Evolutionary conservation across 2,113 vertebrate species (phyloP).

Genomic region (Zosterops borbonicus): DNA sequence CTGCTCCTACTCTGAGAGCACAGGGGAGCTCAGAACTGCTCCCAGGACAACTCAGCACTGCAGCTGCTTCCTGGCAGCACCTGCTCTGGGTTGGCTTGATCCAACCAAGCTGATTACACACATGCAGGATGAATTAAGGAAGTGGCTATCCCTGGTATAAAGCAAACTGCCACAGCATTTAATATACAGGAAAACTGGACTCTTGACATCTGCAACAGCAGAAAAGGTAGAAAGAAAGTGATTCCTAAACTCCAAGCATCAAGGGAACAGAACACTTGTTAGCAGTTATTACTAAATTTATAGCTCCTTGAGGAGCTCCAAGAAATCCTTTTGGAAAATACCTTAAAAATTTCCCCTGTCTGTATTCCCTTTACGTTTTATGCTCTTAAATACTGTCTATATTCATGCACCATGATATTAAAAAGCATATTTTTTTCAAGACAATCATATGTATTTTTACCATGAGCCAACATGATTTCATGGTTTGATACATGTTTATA

Average conservation of each 20-base stretch:
- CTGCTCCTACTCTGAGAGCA: not conserved
- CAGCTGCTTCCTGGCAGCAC: not conserved
- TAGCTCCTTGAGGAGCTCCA: not conserved
- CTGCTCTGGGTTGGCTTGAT: rapidly evolving
- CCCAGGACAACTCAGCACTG: not conserved
- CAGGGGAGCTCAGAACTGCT: not conserved
- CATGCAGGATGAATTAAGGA: not conserved
- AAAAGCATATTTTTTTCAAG: not conserved
- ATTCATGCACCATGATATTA: not conserved
- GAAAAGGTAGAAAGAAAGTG: not conserved
- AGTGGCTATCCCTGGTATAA: not conserved
- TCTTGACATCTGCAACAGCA: not conserved
- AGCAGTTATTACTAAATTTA: not conserved
- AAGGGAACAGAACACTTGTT: not conserved
- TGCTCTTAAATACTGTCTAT: not conserved
- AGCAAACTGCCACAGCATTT: not conserved
- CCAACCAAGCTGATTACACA: not conserved
- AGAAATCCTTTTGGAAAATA: not conserved
- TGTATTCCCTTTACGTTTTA: not conserved
- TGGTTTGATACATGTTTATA: not conserved
- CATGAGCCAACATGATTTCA: not conserved
- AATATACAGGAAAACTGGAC: not conserved
- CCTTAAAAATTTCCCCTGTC: not conserved
- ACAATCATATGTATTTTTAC: not conserved
- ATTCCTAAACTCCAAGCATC: not conserved